phyloP scores from a whole-genome alignment of 1,140 invertebrate genomes.

The Trachelipus rathkii region DNA sequence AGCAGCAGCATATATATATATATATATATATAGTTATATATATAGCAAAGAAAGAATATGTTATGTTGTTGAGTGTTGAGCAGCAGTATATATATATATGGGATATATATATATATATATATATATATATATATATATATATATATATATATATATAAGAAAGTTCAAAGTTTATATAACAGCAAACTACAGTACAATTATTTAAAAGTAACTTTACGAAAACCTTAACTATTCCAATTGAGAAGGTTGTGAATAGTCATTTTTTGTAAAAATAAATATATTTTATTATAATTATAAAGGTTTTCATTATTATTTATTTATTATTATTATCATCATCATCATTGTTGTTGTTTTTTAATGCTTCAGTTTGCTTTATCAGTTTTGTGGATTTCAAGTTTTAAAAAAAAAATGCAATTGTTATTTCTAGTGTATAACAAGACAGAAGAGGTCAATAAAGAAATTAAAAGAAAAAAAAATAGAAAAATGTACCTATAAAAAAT shows the following conservation, averaged over 20 bases:
- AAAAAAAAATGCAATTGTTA: neutral
- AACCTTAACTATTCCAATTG: neutral
- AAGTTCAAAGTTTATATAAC: too few relatives aligned
- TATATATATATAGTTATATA: too few relatives aligned
- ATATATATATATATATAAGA: too few relatives aligned
- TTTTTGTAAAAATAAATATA: neutral
- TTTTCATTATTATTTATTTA: neutral
- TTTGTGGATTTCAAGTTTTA: neutral
- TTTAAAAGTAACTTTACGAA: neutral
- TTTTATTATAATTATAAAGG: neutral
- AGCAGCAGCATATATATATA: too few relatives aligned
- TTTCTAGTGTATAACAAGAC: slow-evolving; percentile 8
- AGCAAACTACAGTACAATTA: neutral
- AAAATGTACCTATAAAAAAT: too few relatives aligned
- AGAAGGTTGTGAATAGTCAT: neutral
- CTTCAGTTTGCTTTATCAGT: neutral
- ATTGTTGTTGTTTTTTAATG: neutral
- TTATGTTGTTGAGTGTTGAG: too few relatives aligned
- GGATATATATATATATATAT: too few relatives aligned
- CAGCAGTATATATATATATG: neutral
- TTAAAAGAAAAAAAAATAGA: too few relatives aligned
- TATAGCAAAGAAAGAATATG: neutral
- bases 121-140: too few relatives aligned
- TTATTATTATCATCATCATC: neutral
- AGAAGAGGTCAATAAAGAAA: neutral